These are phyloP conservation scores for Mesorhabditis spiculigera DNA, from an alignment of 2,888 invertebrate genomes.

Conservation along the genomic window DNA sequence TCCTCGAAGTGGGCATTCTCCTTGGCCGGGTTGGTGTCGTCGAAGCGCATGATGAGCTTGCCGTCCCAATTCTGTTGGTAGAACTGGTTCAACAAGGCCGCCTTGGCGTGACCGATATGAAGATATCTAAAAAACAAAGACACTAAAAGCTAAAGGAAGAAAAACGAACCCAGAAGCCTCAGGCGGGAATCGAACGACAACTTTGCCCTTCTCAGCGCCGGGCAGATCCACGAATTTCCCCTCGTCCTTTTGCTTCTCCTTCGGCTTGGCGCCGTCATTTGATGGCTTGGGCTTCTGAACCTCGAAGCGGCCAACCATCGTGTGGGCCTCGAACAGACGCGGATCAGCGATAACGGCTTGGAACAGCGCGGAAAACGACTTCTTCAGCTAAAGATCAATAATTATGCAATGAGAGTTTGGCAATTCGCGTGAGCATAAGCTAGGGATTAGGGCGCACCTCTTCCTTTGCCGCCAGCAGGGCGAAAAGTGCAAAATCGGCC, in stretches of 20 bases:
- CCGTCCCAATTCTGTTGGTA: conserved; percentile 89
- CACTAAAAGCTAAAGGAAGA: background rate
- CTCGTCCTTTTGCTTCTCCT: conserved; percentile 70
- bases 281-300: conserved; percentile 13
- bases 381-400: conserved; percentile 27
- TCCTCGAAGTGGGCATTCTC: conserved; percentile 94
- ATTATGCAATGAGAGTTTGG: background rate
- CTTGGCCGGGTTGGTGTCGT: conserved; percentile 98
- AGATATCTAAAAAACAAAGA: conserved; percentile 68
- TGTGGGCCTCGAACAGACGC: conserved; percentile 27
- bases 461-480: conserved; percentile 26
- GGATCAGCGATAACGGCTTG: conserved; percentile 30
- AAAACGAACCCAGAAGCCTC: conserved; percentile 83
- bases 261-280: conserved; percentile 9
- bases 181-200: conserved; percentile 96
- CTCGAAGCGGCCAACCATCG: conserved; percentile 30
- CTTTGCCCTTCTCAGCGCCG: conserved; percentile 93
- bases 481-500: conserved; percentile 42
- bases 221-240: conserved; percentile 95
- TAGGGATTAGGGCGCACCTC: conserved; percentile 15
- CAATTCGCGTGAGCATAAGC: background rate
- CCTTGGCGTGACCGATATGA: conserved; percentile 98
- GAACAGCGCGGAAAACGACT: conserved; percentile 26
- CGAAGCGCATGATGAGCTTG: conserved; percentile 93
- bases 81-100: conserved; percentile 93